Evolutionary conservation across 2,888 invertebrate species (phyloP), one percentile per base, ranked within the genome.

Genomic region (Leptinotarsa haldemani): DNA sequence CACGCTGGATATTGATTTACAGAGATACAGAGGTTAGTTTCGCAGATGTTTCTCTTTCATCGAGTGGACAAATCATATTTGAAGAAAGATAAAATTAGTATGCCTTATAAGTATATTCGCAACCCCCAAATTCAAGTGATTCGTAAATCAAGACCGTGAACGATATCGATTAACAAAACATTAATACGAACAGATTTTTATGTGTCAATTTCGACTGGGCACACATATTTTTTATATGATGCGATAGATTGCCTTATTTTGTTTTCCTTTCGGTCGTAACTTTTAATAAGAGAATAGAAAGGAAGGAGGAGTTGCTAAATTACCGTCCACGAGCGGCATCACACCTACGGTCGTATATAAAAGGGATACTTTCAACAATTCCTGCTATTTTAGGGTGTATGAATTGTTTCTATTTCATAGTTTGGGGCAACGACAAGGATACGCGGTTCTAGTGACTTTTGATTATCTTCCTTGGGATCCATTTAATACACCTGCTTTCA

Each of bases 241-340:
- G 61, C 15, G 22, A 61, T 25, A 61, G 61, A 61, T 50, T 50
- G 71, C 70, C 78, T 78, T 79, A 79, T 81, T 79, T 79, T 81
- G 80, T 81, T 81, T 78, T 78, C 80, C 70, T 75, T 79, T 56
- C 9, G 80, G 79, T 80, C 81, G 80, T 81, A 81, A 81, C 81
- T 81, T 81, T 81, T 81, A 81, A 81, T 81, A 81, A 80, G 80
- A 65, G 48, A 56, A 75, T 69, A 58, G 70, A 77, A 70, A 76
- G 68, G 67, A 58, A 74, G 40, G 75, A 79, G 75, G 71, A 73
- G 76, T 77, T 74, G 72, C 71, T 75, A 73, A 79, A 80, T 80
- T 80, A 79, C 79, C 71, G 77, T 65, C 25, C 47, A 18, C 52
- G 25, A 30, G 50, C 69, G 20, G 12, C 73, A 75, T 74, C 75